A percentile compares a stretch with the other conserved stretches of the same genome.
phyloP scores from a whole-genome alignment of 1,140 invertebrate species.

The Ostrea denselamellosa region DNA sequence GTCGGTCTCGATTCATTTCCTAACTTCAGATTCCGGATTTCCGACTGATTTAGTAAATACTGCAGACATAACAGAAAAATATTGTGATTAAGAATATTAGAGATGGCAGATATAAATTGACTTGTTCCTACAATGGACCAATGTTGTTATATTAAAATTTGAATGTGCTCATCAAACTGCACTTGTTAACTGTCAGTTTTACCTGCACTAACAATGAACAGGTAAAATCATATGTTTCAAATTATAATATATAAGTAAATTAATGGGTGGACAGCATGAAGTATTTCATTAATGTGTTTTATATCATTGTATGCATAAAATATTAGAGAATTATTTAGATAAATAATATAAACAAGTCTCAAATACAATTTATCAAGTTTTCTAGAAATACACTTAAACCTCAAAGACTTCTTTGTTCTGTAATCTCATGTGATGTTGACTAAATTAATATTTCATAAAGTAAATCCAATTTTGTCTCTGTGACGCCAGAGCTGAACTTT shows the following conservation, averaged over 20 bases:
- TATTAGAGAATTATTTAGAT: slow-evolving; percentile 1
- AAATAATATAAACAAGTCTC: not conserved
- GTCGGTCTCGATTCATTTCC: too few species aligned
- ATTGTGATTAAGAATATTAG: too few species aligned
- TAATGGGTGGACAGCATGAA: not conserved
- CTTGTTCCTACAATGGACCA: too few species aligned
- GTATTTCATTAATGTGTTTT: not conserved
- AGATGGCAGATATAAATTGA: too few species aligned
- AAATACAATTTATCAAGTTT: not conserved
- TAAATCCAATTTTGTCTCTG: not conserved
- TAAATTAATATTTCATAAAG: not conserved
- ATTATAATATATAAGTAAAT: slow-evolving; percentile 32
- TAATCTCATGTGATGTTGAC: slow-evolving; percentile 12
- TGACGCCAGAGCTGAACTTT: slow-evolving; percentile 5
- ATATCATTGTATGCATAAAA: slow-evolving; percentile 32
- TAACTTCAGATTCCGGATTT: too few species aligned
- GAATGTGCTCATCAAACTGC: not conserved
- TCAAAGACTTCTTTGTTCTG: not conserved
- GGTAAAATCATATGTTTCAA: not conserved
- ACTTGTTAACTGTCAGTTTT: not conserved
- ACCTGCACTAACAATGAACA: not conserved
- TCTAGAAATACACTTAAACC: not conserved
- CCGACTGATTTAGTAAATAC: too few species aligned
- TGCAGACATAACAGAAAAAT: too few species aligned
- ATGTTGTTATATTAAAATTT: not conserved